phyloP scores from a whole-genome alignment of 2,888 invertebrate genomes.

The Torymus aiolomorphi region DNA sequence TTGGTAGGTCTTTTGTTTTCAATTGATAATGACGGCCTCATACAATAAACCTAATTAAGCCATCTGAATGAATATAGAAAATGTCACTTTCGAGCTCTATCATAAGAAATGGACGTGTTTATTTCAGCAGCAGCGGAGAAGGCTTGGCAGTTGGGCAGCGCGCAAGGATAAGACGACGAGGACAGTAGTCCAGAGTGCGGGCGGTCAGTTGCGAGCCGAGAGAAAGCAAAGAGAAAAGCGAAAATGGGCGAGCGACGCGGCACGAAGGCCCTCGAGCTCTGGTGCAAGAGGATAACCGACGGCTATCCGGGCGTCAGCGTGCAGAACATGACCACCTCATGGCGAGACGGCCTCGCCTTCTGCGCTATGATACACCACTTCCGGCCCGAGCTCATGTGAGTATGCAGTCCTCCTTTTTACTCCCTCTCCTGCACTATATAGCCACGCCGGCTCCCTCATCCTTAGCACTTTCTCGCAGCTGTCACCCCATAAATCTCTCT shows the following conservation, averaged over 20 bases:
- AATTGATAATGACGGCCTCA: no score
- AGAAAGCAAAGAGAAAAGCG: background rate
- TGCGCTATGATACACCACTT: constrained; percentile 97
- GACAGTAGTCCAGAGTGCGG: background rate
- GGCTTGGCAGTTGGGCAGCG: no score
- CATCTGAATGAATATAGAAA: no score
- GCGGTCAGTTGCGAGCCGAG: background rate
- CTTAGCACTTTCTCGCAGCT: no score
- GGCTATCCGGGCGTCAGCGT: constrained; percentile 94
- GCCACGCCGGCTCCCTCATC: no score
- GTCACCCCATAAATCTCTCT: no score
- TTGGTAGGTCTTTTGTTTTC: no score
- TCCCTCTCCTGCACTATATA: background rate
- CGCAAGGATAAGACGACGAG: no score
- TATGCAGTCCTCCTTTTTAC: constrained; percentile 35
- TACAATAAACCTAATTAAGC: no score
- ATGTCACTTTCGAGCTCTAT: no score
- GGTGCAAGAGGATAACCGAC: constrained; percentile 93
- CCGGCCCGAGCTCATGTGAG: constrained; percentile 97
- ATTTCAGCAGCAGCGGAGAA: no score
- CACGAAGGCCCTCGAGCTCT: constrained; percentile 92
- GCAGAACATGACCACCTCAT: constrained; percentile 96
- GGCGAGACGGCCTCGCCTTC: constrained; percentile 96
- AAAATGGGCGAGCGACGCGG: constrained; percentile 89
- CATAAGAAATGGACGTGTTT: no score